Conservation (phyloP, 2,888 invertebrate genomes). For the Ochlodes sylvanus region DNA sequence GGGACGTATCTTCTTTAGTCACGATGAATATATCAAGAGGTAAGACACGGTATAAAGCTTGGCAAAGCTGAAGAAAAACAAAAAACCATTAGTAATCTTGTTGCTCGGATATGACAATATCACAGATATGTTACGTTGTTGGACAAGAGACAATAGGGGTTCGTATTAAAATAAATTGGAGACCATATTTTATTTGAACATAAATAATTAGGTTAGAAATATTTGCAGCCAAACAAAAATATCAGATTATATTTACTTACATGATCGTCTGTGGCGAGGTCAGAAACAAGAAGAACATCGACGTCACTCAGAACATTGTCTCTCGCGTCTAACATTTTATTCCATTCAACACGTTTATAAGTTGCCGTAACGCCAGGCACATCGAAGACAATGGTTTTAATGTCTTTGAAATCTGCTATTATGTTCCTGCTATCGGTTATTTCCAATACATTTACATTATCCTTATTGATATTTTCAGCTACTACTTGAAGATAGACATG, state of each 20-base stretch:
- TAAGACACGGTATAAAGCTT: constrained; percentile 46
- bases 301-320: constrained; percentile 43
- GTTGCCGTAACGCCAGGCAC: constrained; percentile 40
- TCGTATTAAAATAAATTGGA: too few species aligned
- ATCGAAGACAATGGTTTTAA: constrained; percentile 37
- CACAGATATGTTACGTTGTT: too few species aligned
- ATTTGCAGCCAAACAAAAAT: too few species aligned
- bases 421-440: constrained; percentile 41
- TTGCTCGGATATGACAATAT: too few species aligned
- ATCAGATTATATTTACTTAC: constrained; percentile 42
- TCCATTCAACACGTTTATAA: constrained; percentile 40
- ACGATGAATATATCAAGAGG: constrained; percentile 51
- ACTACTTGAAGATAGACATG: constrained; percentile 53
- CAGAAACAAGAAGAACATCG: constrained; percentile 49
- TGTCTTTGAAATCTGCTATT: constrained; percentile 35
- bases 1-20: constrained; percentile 44
- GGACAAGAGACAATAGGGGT: too few species aligned
- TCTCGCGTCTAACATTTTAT: constrained; percentile 39
- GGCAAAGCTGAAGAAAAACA: constrained; percentile 47
- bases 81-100: background rate
- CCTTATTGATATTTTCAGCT: constrained; percentile 53
- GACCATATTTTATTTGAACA: too few species aligned
- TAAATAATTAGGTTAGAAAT: too few species aligned
- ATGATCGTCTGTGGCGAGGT: constrained; percentile 47
- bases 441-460: constrained; percentile 48